Percentiles rank a stretch among this genome's conserved stretches.
phyloP scores from a whole-genome alignment of 2,888 invertebrate genomes.

The Chromoteleia sp. region DNA sequence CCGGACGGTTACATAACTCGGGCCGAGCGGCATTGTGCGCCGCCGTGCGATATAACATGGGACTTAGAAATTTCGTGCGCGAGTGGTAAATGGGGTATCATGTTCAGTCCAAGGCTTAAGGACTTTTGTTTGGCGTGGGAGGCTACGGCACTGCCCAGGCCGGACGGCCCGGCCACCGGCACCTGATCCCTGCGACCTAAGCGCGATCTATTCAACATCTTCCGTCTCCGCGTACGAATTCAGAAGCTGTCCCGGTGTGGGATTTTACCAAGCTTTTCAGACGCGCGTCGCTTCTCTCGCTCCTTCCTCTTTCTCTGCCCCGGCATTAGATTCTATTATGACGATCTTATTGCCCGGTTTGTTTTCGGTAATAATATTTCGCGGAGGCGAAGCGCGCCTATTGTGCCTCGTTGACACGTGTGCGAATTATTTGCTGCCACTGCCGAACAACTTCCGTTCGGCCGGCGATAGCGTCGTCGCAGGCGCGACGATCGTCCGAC shows the following conservation, averaged over 20 bases:
- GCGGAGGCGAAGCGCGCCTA: background rate
- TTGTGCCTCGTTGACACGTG: constrained; percentile 6
- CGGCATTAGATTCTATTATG: constrained; percentile 57
- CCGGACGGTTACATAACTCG: constrained; percentile 83
- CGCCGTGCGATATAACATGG: constrained; percentile 72
- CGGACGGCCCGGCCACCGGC: constrained; percentile 70
- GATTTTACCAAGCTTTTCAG: constrained; percentile 59
- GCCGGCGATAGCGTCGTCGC: no score
- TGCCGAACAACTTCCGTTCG: no score
- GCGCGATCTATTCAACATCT: constrained; percentile 73
- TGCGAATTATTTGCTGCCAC: background rate
- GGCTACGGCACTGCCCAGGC: constrained; percentile 76
- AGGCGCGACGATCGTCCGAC: constrained; percentile 20
- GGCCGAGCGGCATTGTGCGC: constrained; percentile 76
- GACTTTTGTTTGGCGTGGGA: constrained; percentile 85
- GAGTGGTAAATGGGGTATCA: constrained; percentile 84
- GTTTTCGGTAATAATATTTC: constrained; percentile 49
- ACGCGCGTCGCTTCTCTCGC: constrained; percentile 25
- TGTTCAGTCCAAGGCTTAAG: constrained; percentile 84
- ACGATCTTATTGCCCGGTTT: constrained; percentile 43
- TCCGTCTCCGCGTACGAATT: constrained; percentile 69
- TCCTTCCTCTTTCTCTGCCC: constrained; percentile 9
- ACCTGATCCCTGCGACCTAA: constrained; percentile 64
- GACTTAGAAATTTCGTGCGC: constrained; percentile 83
- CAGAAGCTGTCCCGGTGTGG: constrained; percentile 53